Percentiles rank a stretch among this genome's conserved stretches.
Conservation (phyloP, 92 coral and sea anemone genomes). For the Paragorgia papillata region DNA sequence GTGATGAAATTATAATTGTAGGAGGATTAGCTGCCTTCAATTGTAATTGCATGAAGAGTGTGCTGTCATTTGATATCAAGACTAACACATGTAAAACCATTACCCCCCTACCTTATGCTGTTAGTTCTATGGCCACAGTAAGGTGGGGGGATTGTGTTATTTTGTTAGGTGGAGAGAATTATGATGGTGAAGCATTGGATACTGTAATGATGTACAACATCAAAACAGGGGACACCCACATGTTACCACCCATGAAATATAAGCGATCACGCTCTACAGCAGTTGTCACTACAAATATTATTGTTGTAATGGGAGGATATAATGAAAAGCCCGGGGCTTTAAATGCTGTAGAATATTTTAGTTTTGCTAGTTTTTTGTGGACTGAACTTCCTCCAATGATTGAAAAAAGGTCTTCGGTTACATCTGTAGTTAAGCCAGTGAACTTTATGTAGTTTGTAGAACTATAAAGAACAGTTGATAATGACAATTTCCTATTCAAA, state of each 20-base stretch:
- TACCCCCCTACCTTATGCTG: slow-evolving; percentile 1
- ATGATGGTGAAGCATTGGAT: background rate
- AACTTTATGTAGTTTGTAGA: no score
- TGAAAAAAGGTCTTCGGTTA: background rate
- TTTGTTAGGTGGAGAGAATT: background rate
- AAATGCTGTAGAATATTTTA: slow-evolving; percentile 68
- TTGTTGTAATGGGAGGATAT: slow-evolving; percentile 77
- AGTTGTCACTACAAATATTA: slow-evolving; percentile 52
- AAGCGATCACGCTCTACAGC: slow-evolving; percentile 82
- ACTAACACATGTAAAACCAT: background rate
- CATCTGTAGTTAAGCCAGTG: no score
- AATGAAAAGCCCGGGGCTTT: slow-evolving; percentile 66
- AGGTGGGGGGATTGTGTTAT: background rate
- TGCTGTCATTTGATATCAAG: background rate
- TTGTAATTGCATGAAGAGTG: background rate
- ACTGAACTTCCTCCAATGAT: background rate
- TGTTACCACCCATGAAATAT: slow-evolving; percentile 69
- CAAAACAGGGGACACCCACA: slow-evolving; percentile 70
- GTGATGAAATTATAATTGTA: slow-evolving; percentile 13
- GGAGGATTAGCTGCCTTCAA: background rate
- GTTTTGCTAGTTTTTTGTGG: background rate
- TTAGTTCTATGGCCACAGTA: slow-evolving; percentile 5
- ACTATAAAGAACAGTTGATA: no score
- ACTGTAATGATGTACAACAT: slow-evolving; percentile 44
- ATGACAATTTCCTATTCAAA: no score